A percentile compares a stretch with the other conserved stretches of the same genome.
Conservation (phyloP, 2,888 invertebrate species). For the Epistrophella euchroma region DNA sequence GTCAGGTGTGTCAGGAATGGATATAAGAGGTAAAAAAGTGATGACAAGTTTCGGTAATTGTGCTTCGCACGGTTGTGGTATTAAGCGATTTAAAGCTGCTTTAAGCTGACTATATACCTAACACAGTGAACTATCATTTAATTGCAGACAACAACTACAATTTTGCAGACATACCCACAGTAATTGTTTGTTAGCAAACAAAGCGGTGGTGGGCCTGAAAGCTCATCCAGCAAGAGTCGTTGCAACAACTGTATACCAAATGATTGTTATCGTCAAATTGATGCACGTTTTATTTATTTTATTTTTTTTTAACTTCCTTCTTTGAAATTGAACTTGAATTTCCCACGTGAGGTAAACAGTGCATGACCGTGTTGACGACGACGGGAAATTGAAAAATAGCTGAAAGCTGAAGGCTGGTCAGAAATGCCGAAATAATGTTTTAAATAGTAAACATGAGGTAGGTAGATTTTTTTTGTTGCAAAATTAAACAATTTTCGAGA, state of each 20-base stretch:
- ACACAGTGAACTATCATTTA: slow-evolving; percentile 18
- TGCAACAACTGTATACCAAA: slow-evolving; percentile 33
- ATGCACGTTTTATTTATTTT: slow-evolving; percentile 51
- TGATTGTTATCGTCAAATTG: slow-evolving; percentile 64
- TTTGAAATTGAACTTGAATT: slow-evolving; percentile 68
- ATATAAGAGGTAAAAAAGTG: slow-evolving; percentile 1
- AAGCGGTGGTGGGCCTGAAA: slow-evolving; percentile 38
- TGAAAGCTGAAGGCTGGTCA: background rate
- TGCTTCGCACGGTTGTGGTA: slow-evolving; percentile 36
- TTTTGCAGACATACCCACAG: slow-evolving; percentile 4
- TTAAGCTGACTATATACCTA: slow-evolving; percentile 5
- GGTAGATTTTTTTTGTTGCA: background rate
- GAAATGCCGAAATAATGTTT: background rate
- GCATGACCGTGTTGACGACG: slow-evolving; percentile 48
- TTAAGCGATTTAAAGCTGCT: slow-evolving; percentile 12
- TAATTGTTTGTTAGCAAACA: slow-evolving; percentile 22
- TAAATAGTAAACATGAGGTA: background rate
- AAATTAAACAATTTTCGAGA: background rate
- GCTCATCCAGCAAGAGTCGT: slow-evolving; percentile 63
- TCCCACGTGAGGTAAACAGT: slow-evolving; percentile 67
- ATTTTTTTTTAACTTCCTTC: slow-evolving; percentile 47
- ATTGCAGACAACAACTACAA: slow-evolving; percentile 24
- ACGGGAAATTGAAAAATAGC: background rate
- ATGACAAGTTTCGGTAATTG: slow-evolving; percentile 46
- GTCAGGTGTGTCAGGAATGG: slow-evolving; percentile 30